Base-by-base conservation (phyloP, 2,888 invertebrate species). In the Archaeoteleia sp. region DNA sequence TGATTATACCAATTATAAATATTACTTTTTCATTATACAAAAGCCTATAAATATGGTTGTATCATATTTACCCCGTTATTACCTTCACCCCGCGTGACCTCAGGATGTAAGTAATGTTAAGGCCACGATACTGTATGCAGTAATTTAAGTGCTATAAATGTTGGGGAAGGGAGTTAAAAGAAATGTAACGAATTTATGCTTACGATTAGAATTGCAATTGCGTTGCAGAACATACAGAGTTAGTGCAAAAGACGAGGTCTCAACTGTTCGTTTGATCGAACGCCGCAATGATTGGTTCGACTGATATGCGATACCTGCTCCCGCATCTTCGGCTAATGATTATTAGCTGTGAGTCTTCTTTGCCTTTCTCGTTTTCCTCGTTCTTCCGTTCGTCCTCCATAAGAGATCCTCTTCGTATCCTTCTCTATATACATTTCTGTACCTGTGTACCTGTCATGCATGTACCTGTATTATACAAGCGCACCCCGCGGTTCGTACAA, bases 261-360 rank as follows among this genome's bases (percentile, higher is more conserved):
- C 51, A 32, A 60, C 61, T 57, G 51, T 67, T 67, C 71, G 70
- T 73, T 74, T 75, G 70, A 79, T 80, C 77, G 77, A 77, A 62
- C 70, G 77, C 78, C 78, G 79, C 76, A 73, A 74, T 77, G 75
- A 81, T 79, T 78, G 76, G 76, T 74, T 74, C 74, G 71, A 71
- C 73, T 72, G 78, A 78, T 81, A 80, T 75, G 79, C 74, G 78
- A 78, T 81, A 79, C 78, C 79, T 76, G 78, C 79, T 77, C 73
- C 75, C 74, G 76, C 78, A 78, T 81, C 78, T 73, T 55, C 67
- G 65, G 66, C 79, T 79, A 81, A 81, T 79, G 80, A 80, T 80
- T 80, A 80, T 80, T 79, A 79, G 76, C 74, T 66, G 70, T 55
- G 70, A 76, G 74, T 66, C 67, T 74, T 63, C 70, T 71, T 73